Percentiles rank a stretch among this genome's conserved stretches.
phyloP scores from a whole-genome alignment of 2,888 invertebrate genomes.

The Ochropleura leucogaster region DNA sequence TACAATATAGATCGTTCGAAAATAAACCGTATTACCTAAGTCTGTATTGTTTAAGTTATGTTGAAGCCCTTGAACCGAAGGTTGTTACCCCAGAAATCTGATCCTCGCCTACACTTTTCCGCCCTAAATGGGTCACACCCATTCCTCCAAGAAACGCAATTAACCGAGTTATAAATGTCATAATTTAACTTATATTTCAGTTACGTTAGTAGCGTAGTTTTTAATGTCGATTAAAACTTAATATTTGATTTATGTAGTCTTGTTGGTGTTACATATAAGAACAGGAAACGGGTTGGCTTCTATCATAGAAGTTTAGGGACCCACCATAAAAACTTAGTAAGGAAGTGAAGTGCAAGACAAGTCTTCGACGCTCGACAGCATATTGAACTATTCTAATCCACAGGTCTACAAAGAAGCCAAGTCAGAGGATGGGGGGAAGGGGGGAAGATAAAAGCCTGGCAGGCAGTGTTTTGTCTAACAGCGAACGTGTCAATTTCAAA shows the following conservation, averaged over 20 bases:
- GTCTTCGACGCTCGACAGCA: background rate
- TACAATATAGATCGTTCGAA: background rate
- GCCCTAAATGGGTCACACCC: background rate
- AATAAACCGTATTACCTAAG: background rate
- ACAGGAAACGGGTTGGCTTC: background rate
- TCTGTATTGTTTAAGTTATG: conserved; percentile 4
- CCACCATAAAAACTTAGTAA: background rate
- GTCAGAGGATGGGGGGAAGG: background rate
- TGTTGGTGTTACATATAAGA: background rate
- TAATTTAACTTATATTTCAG: conserved; percentile 23
- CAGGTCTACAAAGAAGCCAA: background rate
- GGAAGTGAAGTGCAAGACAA: background rate
- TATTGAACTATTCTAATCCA: background rate
- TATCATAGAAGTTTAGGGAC: background rate
- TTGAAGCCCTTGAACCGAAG: conserved; percentile 41
- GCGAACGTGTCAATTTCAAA: background rate
- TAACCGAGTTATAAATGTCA: conserved; percentile 19
- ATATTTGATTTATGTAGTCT: background rate
- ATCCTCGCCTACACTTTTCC: conserved; percentile 9
- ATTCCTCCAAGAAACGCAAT: conserved; percentile 26
- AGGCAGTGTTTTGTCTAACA: background rate
- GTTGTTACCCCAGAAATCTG: conserved; percentile 23
- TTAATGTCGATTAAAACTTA: background rate
- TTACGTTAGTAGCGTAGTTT: background rate
- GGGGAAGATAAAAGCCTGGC: background rate